Base-by-base conservation (phyloP, 2,113 vertebrate genomes). In the Argyrosomus japonicus region DNA sequence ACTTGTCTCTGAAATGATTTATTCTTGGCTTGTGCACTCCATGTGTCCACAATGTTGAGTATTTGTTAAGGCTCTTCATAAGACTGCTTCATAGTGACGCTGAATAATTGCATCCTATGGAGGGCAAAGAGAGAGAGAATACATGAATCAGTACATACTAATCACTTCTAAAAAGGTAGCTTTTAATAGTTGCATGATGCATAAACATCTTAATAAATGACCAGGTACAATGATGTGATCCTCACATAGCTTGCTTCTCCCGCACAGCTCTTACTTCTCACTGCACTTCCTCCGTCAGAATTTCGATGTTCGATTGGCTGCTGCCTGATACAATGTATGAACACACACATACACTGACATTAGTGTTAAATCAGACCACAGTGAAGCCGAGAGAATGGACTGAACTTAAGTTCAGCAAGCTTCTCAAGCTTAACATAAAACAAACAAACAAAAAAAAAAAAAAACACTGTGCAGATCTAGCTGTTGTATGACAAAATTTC, bases 101-200 rank as follows among this genome's bases (percentile, higher is more conserved):
- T 43, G 60, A 68, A 5, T 32, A 56, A 77, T 61, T 15, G 19
- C 75, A 58, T 82, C 81, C 90, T 91, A 19, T 18, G 19, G 57
- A 73, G 19, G 82, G 25, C 43, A 62, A 47, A 82, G 47, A 74
- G 27, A 80, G n/a, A 63, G 27, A 51, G 13, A 8, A 60, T 25
- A 2, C 3, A 68, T 32, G 0, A 19, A 50, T 40, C 1, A 27
- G 23, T 7, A 63, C 36, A 40, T 40, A 40, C 36, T 40, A 40
- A 40, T 9, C 23, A 12, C 9, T 63, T 68, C 63, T 36, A 50
- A 71, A 36, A 48, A 51, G 29, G 5, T 11, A 21, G 2, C 15
- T 50, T 53, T 75, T 12, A 45, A 51, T 54, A 9, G 10, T 23
- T 60, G 17, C 27, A 27, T 54, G 36, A 63, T 12, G 1, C n/a